phyloP scores from a whole-genome alignment of 2,113 vertebrate genomes.

The Chascanopsetta lugubris region DNA sequence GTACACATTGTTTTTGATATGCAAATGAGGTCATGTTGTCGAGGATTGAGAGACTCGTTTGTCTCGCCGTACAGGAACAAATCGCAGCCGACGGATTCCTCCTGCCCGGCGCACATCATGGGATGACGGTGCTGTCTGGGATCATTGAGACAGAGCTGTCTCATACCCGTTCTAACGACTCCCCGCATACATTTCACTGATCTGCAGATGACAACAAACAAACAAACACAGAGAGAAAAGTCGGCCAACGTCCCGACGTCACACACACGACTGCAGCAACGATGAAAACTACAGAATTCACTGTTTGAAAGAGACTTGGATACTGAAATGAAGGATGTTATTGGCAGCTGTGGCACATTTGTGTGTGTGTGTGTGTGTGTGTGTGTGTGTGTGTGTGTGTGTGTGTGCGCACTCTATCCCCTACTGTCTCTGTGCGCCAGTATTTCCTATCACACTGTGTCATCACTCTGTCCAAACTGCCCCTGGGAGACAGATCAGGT shows the following conservation, averaged over 20 bases:
- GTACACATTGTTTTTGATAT: neutral
- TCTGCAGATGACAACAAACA: neutral
- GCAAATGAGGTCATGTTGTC: neutral
- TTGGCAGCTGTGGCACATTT: too few relatives aligned
- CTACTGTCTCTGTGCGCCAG: neutral
- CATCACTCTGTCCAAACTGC: conserved; percentile 5
- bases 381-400: too few relatives aligned
- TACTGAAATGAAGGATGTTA: conserved; percentile 13
- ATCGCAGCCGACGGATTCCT: neutral
- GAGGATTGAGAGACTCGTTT: neutral
- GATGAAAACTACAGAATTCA: too few relatives aligned
- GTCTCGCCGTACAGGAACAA: neutral
- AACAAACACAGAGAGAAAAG: neutral
- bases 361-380: too few relatives aligned
- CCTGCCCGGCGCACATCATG: neutral
- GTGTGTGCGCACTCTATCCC: too few relatives aligned
- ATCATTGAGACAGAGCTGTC: conserved; percentile 12
- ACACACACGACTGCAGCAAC: too few relatives aligned
- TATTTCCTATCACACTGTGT: neutral
- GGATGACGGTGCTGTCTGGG: neutral
- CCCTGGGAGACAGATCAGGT: neutral
- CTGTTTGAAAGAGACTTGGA: too few relatives aligned
- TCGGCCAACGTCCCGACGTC: too few relatives aligned
- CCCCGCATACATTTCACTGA: neutral
- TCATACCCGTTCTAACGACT: neutral